These are phyloP conservation scores for Patella ulyssiponensis DNA, from an alignment of 2,888 invertebrate species.

Conservation along the genomic window DNA sequence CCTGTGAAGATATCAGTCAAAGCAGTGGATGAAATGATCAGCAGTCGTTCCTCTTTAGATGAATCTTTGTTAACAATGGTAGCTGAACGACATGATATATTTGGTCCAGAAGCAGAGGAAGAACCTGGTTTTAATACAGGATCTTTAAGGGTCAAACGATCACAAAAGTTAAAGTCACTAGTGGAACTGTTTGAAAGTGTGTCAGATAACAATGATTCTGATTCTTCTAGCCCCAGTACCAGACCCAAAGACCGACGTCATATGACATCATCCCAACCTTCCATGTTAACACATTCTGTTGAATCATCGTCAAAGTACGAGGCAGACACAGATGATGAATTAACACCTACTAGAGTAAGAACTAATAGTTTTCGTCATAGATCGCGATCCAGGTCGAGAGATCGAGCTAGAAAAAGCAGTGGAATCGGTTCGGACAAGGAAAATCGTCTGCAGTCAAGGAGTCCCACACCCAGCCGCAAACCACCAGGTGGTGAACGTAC, in stretches of 20 bases:
- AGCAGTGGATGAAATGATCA: slow-evolving; percentile 37
- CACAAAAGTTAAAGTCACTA: slow-evolving; percentile 57
- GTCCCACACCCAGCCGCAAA: slow-evolving; percentile 19
- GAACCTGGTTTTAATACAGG: slow-evolving; percentile 49
- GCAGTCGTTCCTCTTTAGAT: slow-evolving; percentile 57
- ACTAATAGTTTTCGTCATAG: neutral
- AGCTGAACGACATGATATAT: slow-evolving; percentile 49
- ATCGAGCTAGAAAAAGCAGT: slow-evolving; percentile 17
- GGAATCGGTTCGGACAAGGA: slow-evolving; percentile 18
- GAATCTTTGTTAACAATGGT: slow-evolving; percentile 59
- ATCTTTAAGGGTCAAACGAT: slow-evolving; percentile 53
- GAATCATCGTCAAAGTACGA: slow-evolving; percentile 21
- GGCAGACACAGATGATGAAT: slow-evolving; percentile 27
- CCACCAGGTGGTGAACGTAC: slow-evolving; percentile 19
- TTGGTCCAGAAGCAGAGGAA: slow-evolving; percentile 31
- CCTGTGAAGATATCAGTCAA: slow-evolving; percentile 19
- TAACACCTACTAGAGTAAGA: slow-evolving; percentile 17
- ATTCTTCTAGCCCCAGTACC: slow-evolving; percentile 37
- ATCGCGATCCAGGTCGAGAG: slow-evolving; percentile 15
- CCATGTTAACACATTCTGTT: slow-evolving; percentile 13
- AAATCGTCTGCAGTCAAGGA: slow-evolving; percentile 16
- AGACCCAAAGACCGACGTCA: slow-evolving; percentile 18
- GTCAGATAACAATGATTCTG: slow-evolving; percentile 41
- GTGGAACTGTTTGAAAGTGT: slow-evolving; percentile 61
- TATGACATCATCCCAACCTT: slow-evolving; percentile 29